Conservation (phyloP, 2,113 vertebrate genomes). For the Electrona antarctica region DNA sequence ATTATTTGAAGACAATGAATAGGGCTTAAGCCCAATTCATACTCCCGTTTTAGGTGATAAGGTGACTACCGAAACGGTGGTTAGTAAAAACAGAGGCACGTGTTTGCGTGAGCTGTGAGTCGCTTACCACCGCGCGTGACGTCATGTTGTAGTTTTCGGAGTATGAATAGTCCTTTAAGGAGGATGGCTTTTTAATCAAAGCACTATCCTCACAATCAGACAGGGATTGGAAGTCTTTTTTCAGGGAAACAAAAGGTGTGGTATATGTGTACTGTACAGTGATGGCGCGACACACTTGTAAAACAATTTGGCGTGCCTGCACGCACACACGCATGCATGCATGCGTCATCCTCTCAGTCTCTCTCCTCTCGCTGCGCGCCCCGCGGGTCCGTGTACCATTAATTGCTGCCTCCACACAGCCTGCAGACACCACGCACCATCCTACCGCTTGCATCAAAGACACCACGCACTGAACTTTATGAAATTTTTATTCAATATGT, state of each 20-base stretch:
- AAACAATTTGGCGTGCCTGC: conserved; percentile 48
- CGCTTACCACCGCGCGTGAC: no score
- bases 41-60: no score
- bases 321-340: background rate
- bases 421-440: conserved; percentile 72
- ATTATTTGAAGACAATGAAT: no score
- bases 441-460: conserved; percentile 81
- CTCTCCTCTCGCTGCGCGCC: conserved; percentile 47
- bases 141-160: no score
- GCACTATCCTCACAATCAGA: no score
- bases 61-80: no score
- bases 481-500: conserved; percentile 83
- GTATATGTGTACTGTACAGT: conserved; percentile 31
- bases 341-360: conserved; percentile 18
- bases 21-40: no score
- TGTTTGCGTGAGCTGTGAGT: no score
- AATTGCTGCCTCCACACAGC: conserved; percentile 80
- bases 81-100: no score
- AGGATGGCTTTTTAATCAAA: no score
- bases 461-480: conserved; percentile 78
- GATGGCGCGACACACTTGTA: conserved; percentile 60
- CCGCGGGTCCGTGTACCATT: conserved; percentile 73
- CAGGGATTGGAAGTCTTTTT: no score
- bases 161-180: no score
- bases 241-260: conserved; percentile 37